Evolutionary conservation across 2,113 vertebrate species (phyloP).

Genomic region (Felis chaus): DNA sequence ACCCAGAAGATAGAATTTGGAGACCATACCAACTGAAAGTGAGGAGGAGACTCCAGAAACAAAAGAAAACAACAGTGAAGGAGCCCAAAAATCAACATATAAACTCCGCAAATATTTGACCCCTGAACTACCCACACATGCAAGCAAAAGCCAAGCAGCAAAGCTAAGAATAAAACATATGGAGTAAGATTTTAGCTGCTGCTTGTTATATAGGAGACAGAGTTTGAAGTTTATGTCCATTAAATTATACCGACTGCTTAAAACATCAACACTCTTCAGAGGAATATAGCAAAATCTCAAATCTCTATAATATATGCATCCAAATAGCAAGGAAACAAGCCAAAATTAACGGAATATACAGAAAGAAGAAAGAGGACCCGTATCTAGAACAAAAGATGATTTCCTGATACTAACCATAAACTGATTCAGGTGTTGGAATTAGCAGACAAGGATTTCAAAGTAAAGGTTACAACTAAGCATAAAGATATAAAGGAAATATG

Average conservation of each 20-base stretch:
- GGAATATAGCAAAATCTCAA: not conserved
- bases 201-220: not conserved
- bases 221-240: not conserved
- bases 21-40: not conserved
- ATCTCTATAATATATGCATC: not conserved
- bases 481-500: not conserved
- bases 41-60: not conserved
- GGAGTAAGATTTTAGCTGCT: not conserved
- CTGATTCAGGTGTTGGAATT: not conserved
- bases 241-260: not conserved
- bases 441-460: not conserved
- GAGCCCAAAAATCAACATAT: not conserved
- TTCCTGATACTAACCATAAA: not conserved
- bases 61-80: not conserved
- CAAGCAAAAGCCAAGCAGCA: not conserved
- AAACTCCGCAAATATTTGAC: not conserved
- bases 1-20: not conserved
- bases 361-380: not conserved
- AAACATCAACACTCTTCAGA: not conserved
- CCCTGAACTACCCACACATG: not conserved
- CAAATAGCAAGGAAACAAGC: not conserved
- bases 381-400: not conserved
- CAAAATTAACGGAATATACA: not conserved
- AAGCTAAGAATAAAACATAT: not conserved
- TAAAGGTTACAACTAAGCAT: not conserved